Conservation (phyloP, 1,140 invertebrate genomes). For the Platyscapa corneri region DNA sequence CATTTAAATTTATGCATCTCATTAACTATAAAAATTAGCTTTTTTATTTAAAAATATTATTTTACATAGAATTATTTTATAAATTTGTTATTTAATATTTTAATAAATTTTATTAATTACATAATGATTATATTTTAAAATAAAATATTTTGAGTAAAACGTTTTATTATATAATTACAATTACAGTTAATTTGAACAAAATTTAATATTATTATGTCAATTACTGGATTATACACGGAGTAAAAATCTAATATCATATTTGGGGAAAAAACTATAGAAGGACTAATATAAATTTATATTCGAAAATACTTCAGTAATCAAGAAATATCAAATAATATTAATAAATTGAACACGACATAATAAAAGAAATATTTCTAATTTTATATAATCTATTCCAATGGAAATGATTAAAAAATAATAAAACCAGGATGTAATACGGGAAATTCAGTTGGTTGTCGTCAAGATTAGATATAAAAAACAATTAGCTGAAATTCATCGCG, state of each 20-base stretch:
- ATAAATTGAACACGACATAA: background rate
- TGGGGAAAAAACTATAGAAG: background rate
- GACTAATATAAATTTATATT: background rate
- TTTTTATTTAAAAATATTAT: no score
- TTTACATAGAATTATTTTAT: no score
- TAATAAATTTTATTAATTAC: no score
- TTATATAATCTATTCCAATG: slow-evolving; percentile 11
- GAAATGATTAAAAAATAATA: slow-evolving; percentile 7
- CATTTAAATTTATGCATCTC: no score
- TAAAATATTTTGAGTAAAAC: background rate
- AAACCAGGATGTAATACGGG: slow-evolving; percentile 10
- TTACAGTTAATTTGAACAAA: background rate
- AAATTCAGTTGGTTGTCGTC: slow-evolving; percentile 41
- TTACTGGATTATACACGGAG: no score
- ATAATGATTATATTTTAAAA: background rate
- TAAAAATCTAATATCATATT: background rate
- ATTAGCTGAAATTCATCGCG: slow-evolving; percentile 26
- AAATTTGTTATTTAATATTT: no score
- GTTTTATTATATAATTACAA: background rate
- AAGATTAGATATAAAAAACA: slow-evolving; percentile 27
- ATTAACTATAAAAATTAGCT: no score
- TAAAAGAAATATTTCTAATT: background rate
- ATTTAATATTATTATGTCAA: no score
- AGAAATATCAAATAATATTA: slow-evolving; percentile 19
- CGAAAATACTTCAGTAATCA: slow-evolving; percentile 10